Percentiles rank a stretch among this genome's conserved stretches.
Evolutionary conservation across 2,888 invertebrate species (phyloP).

Genomic region (Saturnia pavonia): DNA sequence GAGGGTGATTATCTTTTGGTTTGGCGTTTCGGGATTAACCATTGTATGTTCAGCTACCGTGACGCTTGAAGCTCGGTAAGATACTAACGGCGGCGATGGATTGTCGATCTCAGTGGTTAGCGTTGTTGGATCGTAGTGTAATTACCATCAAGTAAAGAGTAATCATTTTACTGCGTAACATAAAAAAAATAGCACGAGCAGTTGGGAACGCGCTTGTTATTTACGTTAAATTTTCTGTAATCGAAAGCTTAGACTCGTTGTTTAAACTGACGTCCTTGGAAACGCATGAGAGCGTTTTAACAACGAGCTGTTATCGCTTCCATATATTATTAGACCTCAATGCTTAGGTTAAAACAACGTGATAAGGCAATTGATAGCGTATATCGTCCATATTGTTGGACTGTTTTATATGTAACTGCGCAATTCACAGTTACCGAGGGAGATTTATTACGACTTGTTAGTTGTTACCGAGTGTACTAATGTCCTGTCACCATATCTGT

Average conservation of each 20-base stretch:
- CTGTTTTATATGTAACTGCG: constrained; percentile 11
- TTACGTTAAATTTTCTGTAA: not conserved
- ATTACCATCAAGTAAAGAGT: too few species aligned
- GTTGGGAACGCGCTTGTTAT: too few species aligned
- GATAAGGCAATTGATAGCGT: constrained; percentile 10
- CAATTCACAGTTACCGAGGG: constrained; percentile 8
- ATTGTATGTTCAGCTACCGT: too few species aligned
- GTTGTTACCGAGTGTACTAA: not conserved
- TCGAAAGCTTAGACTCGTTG: not conserved
- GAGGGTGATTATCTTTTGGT: too few species aligned
- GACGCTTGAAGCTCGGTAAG: too few species aligned
- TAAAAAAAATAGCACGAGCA: too few species aligned
- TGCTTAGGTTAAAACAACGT: not conserved
- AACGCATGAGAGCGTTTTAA: not conserved
- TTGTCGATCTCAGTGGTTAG: too few species aligned
- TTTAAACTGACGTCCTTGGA: not conserved
- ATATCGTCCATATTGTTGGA: not conserved
- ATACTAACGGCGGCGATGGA: too few species aligned
- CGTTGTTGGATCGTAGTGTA: too few species aligned
- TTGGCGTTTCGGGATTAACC: too few species aligned
- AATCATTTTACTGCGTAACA: too few species aligned
- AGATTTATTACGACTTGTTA: not conserved
- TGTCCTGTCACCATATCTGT: not conserved
- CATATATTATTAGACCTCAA: constrained; percentile 9
- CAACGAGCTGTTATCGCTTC: not conserved